A percentile compares a stretch with the other conserved stretches of the same genome.
Evolutionary conservation across 2,113 vertebrate species (phyloP).

Genomic region (Indicator indicator): DNA sequence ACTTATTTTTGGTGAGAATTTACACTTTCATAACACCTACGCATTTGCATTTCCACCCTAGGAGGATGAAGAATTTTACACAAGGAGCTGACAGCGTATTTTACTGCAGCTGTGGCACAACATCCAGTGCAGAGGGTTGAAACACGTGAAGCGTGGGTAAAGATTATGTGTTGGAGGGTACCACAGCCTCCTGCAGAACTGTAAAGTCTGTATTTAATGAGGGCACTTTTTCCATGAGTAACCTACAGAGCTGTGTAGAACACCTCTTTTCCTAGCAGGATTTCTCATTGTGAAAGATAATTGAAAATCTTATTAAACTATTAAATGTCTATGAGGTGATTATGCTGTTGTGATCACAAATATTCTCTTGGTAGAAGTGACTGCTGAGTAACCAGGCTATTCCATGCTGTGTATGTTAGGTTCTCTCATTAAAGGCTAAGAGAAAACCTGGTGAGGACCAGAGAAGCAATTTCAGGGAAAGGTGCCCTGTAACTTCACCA

Average conservation of each 20-base stretch:
- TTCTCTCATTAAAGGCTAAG: not conserved
- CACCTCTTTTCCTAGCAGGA: slow-evolving; percentile 6
- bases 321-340: slow-evolving; percentile 29
- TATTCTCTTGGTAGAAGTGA: not conserved
- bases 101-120: not conserved
- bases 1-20: too few species aligned
- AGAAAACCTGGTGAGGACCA: not conserved
- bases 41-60: fast-evolving
- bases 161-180: fast-evolving
- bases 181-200: not conserved
- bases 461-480: not conserved
- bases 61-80: not conserved
- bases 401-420: not conserved
- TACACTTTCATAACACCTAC: too few species aligned
- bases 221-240: not conserved
- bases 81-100: not conserved
- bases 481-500: not conserved
- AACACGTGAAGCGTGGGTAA: not conserved
- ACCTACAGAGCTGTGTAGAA: not conserved
- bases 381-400: not conserved
- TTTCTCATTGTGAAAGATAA: slow-evolving; percentile 44
- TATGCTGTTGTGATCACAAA: slow-evolving; percentile 13
- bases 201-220: not conserved
- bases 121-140: not conserved
- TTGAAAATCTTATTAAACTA: slow-evolving; percentile 61